Base-by-base conservation (phyloP, 2,113 vertebrate genomes). In the Crotalus horridus region DNA sequence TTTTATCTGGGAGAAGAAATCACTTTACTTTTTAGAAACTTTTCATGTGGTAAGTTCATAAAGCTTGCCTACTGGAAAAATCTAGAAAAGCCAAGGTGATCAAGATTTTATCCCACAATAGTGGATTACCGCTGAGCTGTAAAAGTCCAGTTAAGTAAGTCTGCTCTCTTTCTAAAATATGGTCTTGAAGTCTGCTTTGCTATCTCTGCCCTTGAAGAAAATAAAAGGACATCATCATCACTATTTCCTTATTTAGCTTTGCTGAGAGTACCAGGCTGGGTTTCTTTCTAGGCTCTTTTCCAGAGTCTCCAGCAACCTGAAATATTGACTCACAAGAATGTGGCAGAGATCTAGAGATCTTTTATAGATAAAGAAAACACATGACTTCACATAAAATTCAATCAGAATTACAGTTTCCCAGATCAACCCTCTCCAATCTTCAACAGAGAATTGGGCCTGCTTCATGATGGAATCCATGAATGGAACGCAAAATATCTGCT, bases 11-110 rank as follows among this genome's bases (percentile, higher is more conserved):
- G 96, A 95, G 85, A 95, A 91, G 85, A 61, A 87, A 96, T 96
- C 94, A 92, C 96, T 96, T 95, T 93, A 95, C 95, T 53, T 93
- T 89, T 89, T 94, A 13, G 54, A 97, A 97, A 97, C 95, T 98
- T 97, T 97, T 97, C 96, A 95, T 91, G 95, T 96, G 95, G 94
- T 96, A 95, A 94, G 96, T 96, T 97, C 97, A 97, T 96, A 97
- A 97, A 97, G 96, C 91, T 96, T 93, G 95, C 88, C 43, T 5
- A 43, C 89, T 88, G 95, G 95, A 96, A 95, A 86, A 90, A 94
- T 93, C 94, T 96, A 91, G 95, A 96, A 96, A 96, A 95, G 96
- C 95, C 95, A 96, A 89, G 87, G 2, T 56, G 94, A 94, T 94
- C 94, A 96, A 94, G 96, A 96, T 97, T 97, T 97, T 95, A 95